Percentiles rank a stretch among this genome's conserved stretches.
phyloP scores from a whole-genome alignment of 2,113 vertebrate genomes.

The Brachionichthys hirsutus region DNA sequence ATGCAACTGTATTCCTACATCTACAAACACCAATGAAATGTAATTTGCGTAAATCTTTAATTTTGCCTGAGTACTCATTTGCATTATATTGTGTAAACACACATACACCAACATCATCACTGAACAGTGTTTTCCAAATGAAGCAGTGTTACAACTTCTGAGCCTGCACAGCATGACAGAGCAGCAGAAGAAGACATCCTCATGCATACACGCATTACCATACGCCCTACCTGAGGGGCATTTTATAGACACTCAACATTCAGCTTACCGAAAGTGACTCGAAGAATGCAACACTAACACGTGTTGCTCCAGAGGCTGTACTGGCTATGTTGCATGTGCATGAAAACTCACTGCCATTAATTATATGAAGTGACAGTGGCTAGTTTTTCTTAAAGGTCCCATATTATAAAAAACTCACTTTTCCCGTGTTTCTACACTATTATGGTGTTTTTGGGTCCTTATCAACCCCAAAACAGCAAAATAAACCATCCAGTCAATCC shows the following conservation, averaged over 20 bases:
- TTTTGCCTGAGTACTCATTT: constrained; percentile 19
- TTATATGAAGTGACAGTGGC: neutral
- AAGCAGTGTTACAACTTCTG: neutral
- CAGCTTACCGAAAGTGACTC: constrained; percentile 16
- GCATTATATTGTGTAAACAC: neutral
- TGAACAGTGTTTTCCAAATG: constrained; percentile 13
- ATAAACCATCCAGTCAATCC: no score
- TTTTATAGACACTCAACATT: constrained; percentile 3
- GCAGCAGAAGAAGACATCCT: constrained; percentile 9
- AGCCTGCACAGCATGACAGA: constrained; percentile 10
- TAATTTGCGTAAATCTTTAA: constrained; percentile 3
- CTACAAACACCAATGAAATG: constrained; percentile 15
- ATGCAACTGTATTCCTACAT: constrained; percentile 25
- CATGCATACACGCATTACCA: constrained; percentile 6
- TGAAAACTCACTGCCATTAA: neutral
- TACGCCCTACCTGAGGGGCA: constrained; percentile 11
- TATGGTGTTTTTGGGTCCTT: no score
- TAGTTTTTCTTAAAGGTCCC: no score
- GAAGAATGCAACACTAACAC: neutral
- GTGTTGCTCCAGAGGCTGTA: neutral
- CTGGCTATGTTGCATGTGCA: neutral
- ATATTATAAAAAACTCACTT: no score
- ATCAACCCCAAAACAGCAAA: no score
- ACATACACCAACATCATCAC: neutral
- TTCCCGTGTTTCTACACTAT: no score